Evolutionary conservation across 2,888 invertebrate genomes (phyloP), one percentile per base, ranked within the genome.

Genomic region (Diarsia dahlii): DNA sequence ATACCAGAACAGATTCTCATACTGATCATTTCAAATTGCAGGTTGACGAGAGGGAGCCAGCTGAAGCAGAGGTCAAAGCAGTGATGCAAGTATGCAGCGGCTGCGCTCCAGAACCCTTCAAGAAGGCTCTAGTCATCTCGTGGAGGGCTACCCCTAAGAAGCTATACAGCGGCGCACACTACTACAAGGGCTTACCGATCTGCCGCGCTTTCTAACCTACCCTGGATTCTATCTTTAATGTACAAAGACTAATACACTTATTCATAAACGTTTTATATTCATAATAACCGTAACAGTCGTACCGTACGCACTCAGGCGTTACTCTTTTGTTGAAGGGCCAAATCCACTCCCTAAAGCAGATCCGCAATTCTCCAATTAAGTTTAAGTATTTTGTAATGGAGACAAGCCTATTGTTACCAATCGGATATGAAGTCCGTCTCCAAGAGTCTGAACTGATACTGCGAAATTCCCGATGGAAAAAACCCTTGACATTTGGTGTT

Each of bases 41-140:
- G 94, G 97, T 97, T 69, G 98, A 98, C 78, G 98, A 98, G 88
- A 96, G 98, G 62, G 98, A 98, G 88, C 98, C 98, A 0, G 98
- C 98, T 0, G 98, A 98, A 92, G 98, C 98, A 50, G 98, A 98
- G 93, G 98, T 98, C 0, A 97, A 97, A 87, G 98, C 98, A 15
- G 98, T 98, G 0, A 98, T 98, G 98, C 97, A 97, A 85, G 95
- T 98, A 3, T 98, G 98, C 93, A 97, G 97, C 76, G 98, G 97
- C 1, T 98, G 98, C 88, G 97, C 97, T 34, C 93, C 97, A 0
- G 98, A 98, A 90, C 98, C 98, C 0, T 98, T 98, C 94, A 97
- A 97, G 83, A 98, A 98, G 88, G 98, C 98, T 12, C 95, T 98
- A 34, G 97, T 98, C 5, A 97, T 98, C 54, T 98, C 98, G 12